Conservation (phyloP, 1,140 invertebrate genomes). For the Macrostomum lignano region DNA sequence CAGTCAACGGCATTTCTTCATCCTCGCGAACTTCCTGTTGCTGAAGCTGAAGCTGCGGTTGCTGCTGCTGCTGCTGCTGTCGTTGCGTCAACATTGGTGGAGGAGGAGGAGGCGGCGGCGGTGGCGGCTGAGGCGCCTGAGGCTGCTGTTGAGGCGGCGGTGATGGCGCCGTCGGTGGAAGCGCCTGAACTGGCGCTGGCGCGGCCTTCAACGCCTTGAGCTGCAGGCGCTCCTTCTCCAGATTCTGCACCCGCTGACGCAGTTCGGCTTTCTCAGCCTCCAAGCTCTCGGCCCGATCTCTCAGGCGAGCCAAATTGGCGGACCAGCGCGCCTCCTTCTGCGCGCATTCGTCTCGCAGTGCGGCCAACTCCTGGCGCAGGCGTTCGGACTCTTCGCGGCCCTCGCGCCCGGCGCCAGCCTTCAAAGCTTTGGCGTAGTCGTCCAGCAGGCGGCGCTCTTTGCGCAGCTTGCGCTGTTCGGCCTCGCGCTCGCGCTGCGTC, state of each 20-base stretch:
- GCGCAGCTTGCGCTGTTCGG: no score
- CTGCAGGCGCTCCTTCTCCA: conserved; percentile 30
- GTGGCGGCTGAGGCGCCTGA: no score
- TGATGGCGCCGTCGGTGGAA: conserved; percentile 4
- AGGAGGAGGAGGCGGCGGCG: no score
- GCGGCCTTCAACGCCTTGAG: conserved; percentile 9
- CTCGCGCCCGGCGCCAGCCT: conserved; percentile 19
- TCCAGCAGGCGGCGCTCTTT: conserved; percentile 26
- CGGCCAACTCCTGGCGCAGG: conserved; percentile 31
- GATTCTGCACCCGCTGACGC: conserved; percentile 39
- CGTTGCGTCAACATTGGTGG: no score
- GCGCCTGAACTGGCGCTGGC: conserved; percentile 7
- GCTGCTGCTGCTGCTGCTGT: no score
- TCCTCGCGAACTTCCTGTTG: no score
- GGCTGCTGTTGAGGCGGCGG: no score
- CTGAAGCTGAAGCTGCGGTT: no score
- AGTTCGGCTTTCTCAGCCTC: conserved; percentile 44
- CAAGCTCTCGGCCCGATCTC: conserved; percentile 43
- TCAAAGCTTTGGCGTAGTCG: conserved; percentile 19
- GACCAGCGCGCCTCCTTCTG: conserved; percentile 45
- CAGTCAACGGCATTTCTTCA: no score
- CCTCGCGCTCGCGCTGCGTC: no score
- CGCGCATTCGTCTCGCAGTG: conserved; percentile 41
- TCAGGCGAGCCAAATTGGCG: conserved; percentile 39
- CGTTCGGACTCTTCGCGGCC: conserved; percentile 25